Percentiles rank a stretch among this genome's conserved stretches.
phyloP scores from a whole-genome alignment of 2,113 vertebrate species.

The Fregetta grallaria region DNA sequence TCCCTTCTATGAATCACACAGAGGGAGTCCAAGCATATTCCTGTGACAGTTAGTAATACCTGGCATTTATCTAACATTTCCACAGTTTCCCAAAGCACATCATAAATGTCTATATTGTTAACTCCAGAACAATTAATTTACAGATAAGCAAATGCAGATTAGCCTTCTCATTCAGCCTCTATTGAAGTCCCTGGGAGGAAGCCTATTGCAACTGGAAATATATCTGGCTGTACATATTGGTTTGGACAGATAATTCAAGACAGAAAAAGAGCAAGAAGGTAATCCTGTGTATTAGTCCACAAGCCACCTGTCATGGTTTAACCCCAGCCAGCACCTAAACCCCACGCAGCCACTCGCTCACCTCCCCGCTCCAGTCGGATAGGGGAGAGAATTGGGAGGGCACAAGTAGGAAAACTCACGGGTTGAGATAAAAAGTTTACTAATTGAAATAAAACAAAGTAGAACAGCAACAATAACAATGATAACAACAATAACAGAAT shows the following conservation, averaged over 20 bases:
- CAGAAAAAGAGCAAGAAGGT: neutral
- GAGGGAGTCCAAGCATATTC: neutral
- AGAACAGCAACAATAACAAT: too few species aligned
- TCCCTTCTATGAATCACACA: neutral
- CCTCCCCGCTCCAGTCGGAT: too few species aligned
- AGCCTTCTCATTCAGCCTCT: neutral
- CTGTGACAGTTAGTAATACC: neutral
- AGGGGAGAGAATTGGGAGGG: too few species aligned
- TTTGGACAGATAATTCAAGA: neutral
- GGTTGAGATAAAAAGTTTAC: too few species aligned
- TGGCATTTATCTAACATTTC: neutral
- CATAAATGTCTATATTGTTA: neutral
- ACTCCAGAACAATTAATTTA: neutral
- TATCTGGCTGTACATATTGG: too few species aligned
- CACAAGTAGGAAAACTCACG: too few species aligned
- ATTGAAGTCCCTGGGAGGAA: neutral
- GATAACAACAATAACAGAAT: too few species aligned
- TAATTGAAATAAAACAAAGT: too few species aligned
- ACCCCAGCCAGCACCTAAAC: too few species aligned
- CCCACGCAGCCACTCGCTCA: too few species aligned
- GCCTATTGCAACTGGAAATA: neutral
- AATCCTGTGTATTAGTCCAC: neutral
- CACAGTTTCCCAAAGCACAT: neutral
- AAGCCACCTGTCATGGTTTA: too few species aligned
- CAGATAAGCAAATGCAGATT: neutral